phyloP scores from a whole-genome alignment of 2,888 invertebrate species.

The Osmoderma eremita region DNA sequence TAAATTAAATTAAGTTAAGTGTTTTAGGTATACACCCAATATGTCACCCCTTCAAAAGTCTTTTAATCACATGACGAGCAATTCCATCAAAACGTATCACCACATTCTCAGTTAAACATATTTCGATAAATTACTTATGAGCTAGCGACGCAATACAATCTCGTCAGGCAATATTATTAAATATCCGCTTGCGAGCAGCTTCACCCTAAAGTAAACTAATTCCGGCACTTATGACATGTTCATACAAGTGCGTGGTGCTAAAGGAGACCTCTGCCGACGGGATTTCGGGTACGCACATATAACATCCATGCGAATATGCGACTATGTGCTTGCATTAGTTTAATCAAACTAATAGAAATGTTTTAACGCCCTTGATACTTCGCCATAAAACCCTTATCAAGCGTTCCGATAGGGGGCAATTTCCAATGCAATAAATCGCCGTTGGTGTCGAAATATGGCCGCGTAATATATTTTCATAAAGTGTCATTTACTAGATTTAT shows the following conservation, averaged over 20 bases:
- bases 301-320: neutral
- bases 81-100: neutral
- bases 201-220: conserved; percentile 34
- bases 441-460: conserved; percentile 57
- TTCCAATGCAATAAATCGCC: conserved; percentile 52
- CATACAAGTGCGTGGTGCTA: conserved; percentile 52
- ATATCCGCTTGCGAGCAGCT: conserved; percentile 12
- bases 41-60: neutral
- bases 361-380: conserved; percentile 59
- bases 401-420: conserved; percentile 50
- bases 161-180: conserved; percentile 15
- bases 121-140: conserved; percentile 21
- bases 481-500: conserved; percentile 64
- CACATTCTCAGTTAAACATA: conserved; percentile 44
- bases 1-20: too few species aligned
- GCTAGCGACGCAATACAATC: conserved; percentile 33
- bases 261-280: conserved; percentile 47
- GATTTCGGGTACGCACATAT: conserved; percentile 12
- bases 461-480: conserved; percentile 63
- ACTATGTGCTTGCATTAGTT: conserved; percentile 48
- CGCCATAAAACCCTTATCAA: conserved; percentile 54
- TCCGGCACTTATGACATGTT: conserved; percentile 56
- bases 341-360: conserved; percentile 63
- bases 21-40: neutral
- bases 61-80: neutral